Base-by-base conservation (phyloP, 2,797 vertebrate species). In the Onychomys torridus region DNA sequence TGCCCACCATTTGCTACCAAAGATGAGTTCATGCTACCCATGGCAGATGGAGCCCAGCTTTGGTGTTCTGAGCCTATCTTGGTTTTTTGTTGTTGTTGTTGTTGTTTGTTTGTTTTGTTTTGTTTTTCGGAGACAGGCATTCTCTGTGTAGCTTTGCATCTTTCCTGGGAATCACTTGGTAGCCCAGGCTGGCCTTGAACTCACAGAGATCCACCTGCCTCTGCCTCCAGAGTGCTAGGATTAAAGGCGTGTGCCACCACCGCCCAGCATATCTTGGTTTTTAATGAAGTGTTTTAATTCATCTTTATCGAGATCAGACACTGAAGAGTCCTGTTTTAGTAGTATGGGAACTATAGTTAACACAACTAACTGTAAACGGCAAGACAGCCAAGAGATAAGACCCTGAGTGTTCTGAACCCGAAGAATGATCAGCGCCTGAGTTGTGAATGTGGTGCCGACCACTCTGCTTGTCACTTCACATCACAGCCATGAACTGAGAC, bases 381-480 rank as follows among this genome's bases (percentile, higher is more conserved):
- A 67, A 65, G 75, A 78, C 1, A 83, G 61, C 5, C 7, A 57
- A 10, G 0, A 14, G 57, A n/a, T 37, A 49, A 32, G 12, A 37
- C 23, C 23, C 19, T 57, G 71, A 92, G 29, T 55, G 16, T 67
- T 65, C 43, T 25, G 37, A n/a, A 29, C 55, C 7, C 32, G n/a
- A 21, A 61, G 9, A 13, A 27, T 7, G 43, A 52, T 12, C 10
- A 3, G 34, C 2, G 32, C 63, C 69, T 57, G 21, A 7, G 49
- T 8, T 57, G 40, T 3, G 17, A 27, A 32, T 1, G 0, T 2
- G 19, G 1, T 6, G 13, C 40, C 17, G 11, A 5, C 37, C n/a
- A 14, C n/a, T 43, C 59, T 46, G 55, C 34, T 37, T 37, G 32
- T 76, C 29, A 25, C 6, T 65, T 40, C 23, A 10, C 37, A 16